Evolutionary conservation across 1,140 invertebrate species (phyloP).

Genomic region (Melitaea cinxia): DNA sequence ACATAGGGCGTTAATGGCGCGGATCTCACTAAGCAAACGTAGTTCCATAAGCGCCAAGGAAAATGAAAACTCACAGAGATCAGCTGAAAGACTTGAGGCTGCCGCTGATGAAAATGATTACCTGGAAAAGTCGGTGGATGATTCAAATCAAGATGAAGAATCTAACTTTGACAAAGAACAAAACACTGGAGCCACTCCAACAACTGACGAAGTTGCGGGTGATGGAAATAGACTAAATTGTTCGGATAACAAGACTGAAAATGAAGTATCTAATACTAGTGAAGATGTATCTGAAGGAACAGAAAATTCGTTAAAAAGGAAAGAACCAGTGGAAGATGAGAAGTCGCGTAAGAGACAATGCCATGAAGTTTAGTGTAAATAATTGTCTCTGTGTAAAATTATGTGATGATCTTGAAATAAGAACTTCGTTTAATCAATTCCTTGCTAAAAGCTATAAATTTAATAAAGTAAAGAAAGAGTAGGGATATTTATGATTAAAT

Average conservation of each 20-base stretch:
- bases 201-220: slow-evolving; percentile 35
- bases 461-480: slow-evolving; percentile 49
- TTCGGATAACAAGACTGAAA: slow-evolving; percentile 53
- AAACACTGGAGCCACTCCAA: slow-evolving; percentile 33
- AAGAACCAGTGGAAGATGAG: slow-evolving; percentile 65
- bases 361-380: slow-evolving; percentile 53
- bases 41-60: slow-evolving; percentile 40
- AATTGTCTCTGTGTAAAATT: slow-evolving; percentile 40
- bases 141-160: slow-evolving; percentile 37
- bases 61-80: slow-evolving; percentile 52
- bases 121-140: slow-evolving; percentile 43
- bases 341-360: slow-evolving; percentile 72
- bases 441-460: slow-evolving; percentile 59
- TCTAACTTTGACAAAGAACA: slow-evolving; percentile 39
- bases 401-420: slow-evolving; percentile 49
- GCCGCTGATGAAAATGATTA: slow-evolving; percentile 53
- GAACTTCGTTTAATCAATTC: slow-evolving; percentile 48
- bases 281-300: slow-evolving; percentile 47
- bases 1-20: slow-evolving; percentile 83
- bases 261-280: slow-evolving; percentile 42
- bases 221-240: slow-evolving; percentile 46
- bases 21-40: slow-evolving; percentile 58
- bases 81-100: slow-evolving; percentile 58
- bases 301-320: slow-evolving; percentile 66
- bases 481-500: slow-evolving; percentile 70